Evolutionary conservation across 2,113 vertebrate genomes (phyloP), one percentile per base, ranked within the genome.

Genomic region (Lampris incognitus): DNA sequence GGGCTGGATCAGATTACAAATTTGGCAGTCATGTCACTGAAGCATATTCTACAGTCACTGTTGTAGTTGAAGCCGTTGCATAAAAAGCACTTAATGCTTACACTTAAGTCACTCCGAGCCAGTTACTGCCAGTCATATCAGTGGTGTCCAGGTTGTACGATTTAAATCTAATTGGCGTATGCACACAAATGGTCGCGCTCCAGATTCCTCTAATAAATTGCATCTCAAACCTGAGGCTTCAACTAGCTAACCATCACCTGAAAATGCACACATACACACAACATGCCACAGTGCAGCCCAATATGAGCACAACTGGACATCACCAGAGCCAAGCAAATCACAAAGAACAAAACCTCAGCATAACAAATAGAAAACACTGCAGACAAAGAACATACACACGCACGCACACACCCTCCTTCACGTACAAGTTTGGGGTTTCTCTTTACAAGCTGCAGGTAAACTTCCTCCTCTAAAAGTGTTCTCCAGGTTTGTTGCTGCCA

Each of bases 221-320:
- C 57, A 59, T 39, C 57, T 59, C 24, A 69, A 24, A 60, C 72
- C 51, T 65, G 71, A 82, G 72, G 82, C 84, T 83, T 80, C 24
- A 72, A 50, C 24, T 24, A 66, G 67, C 66, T 65, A 56, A 61
- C 49, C 57, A 62, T n/a, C 68, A 66, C 65, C 68, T 75, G 64
- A 65, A 71, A 72, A 73, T 52, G 4, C 41, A 85, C 79, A 65
- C 68, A 48, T 24, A 72, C 62, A 75, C 81, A 68, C 73, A 65
- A 69, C 88, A 92, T 91, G 91, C 92, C 65, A 8, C 62, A 83
- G 67, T 75, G 80, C 84, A 88, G 76, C 76, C 64, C 74, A 66
- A 77, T 0, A 56, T 58, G 9, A 84, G 87, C 72, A 73, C 44
- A 76, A 88, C 83, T 85, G 69, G 63, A 85, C 89, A 77, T 80